Base-by-base conservation (phyloP, 2,888 invertebrate genomes). In the Platerodrilus igneus region DNA sequence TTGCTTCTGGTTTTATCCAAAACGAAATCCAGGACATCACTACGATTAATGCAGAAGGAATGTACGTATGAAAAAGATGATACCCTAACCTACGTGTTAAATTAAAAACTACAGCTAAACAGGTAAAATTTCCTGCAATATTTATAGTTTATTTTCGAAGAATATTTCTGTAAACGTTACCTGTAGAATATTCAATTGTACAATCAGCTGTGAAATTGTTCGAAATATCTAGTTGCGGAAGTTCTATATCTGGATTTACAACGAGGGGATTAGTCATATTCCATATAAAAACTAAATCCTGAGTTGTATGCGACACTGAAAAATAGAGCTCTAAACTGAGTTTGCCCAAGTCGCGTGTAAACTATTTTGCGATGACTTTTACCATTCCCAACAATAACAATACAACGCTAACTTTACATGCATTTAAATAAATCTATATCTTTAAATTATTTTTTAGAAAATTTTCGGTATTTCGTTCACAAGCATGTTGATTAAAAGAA, bases 21-120 rank as follows among this genome's bases (percentile, higher is more conserved):
- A 93, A 93, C 0, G 92, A 91, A 53, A 93, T 91, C 92, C 92
- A 93, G 44, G 90, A 91, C 88, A 93, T 90, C 40, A 92, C 90
- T 27, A 92, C 92, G 62, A 92, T 92, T 51, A 92, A 74, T 0
- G 89, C 89, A 2, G 91, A 90, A 0, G 91, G 91, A 55, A 91
- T 90, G 67, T 92, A 92, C 0, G 91, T 91, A 69, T 92, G 91
- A 66, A 92, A 90, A 34, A 92, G 74, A 64, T 91, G 90, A 69
- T 91, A 92, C 9, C 91, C 91, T 11, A 92, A 73, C 1, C 91
- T 79, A 3, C 92, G 75, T 25, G 82, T 78, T 38, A 92, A 71
- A 65, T 85, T 88, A 69, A 92, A 91, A 30, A 89, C 86, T 19
- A 91, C 81, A n/a, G 89, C 87, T 56, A 92, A 71, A 62, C 91